Evolutionary conservation across 1,140 invertebrate species (phyloP).

Genomic region (Copidosoma floridanum): DNA sequence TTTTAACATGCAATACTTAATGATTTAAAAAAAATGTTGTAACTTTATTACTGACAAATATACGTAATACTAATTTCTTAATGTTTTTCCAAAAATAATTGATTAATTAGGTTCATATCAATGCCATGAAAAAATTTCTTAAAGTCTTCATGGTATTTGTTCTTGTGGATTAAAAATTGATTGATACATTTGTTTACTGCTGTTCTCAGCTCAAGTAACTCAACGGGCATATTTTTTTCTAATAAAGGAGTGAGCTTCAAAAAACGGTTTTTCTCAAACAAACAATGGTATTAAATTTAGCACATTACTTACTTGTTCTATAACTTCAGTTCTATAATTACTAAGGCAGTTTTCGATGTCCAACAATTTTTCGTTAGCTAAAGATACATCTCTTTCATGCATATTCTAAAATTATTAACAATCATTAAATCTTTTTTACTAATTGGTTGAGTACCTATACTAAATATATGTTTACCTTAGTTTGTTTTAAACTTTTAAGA

Average conservation of each 20-base stretch:
- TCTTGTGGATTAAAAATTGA: slow-evolving; percentile 3
- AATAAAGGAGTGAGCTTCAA: background rate
- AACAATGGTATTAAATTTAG: too few species aligned
- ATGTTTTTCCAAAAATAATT: background rate
- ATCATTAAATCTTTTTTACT: background rate
- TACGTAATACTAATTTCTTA: background rate
- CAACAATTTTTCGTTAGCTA: slow-evolving; percentile 30
- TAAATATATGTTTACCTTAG: slow-evolving; percentile 8
- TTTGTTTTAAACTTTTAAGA: slow-evolving; percentile 2
- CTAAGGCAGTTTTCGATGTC: slow-evolving; percentile 30
- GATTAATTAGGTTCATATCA: background rate
- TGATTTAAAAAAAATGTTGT: background rate
- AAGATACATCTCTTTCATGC: slow-evolving; percentile 22
- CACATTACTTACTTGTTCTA: slow-evolving; percentile 33
- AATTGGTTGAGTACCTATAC: background rate
- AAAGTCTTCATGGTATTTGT: background rate
- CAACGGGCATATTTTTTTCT: background rate
- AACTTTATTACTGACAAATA: background rate
- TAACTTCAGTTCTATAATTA: slow-evolving; percentile 31
- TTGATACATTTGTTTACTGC: background rate
- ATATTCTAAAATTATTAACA: slow-evolving; percentile 20
- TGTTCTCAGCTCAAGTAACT: background rate
- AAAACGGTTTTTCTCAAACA: background rate
- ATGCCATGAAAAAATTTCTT: background rate
- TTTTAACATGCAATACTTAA: background rate